Evolutionary conservation across 1,140 invertebrate species (phyloP).

Genomic region (Periplaneta americana): DNA sequence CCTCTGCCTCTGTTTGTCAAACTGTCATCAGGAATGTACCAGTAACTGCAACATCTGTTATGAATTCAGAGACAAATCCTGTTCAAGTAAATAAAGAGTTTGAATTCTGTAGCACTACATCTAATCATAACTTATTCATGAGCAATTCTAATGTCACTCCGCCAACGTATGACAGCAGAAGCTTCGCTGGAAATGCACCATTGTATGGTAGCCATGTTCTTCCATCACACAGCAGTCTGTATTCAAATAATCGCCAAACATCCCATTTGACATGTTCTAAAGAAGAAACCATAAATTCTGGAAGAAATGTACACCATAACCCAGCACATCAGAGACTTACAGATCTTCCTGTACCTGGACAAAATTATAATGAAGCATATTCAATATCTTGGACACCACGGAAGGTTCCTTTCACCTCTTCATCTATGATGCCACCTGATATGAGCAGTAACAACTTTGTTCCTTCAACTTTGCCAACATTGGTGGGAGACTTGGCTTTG

Average conservation of each 20-base stretch:
- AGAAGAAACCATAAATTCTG: background rate
- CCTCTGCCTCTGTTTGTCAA: background rate
- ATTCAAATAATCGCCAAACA: background rate
- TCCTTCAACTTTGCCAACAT: slow-evolving; percentile 46
- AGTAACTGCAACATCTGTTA: background rate
- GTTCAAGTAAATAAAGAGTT: background rate
- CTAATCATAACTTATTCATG: background rate
- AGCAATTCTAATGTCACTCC: background rate
- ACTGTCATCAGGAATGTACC: background rate
- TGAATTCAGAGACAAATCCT: background rate
- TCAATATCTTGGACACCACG: slow-evolving; percentile 7
- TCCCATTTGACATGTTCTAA: background rate
- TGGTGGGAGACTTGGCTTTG: slow-evolving; percentile 52
- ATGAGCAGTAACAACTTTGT: slow-evolving; percentile 28
- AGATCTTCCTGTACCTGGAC: background rate
- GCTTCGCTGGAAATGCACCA: background rate
- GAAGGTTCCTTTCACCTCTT: slow-evolving; percentile 3
- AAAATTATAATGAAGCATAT: slow-evolving; percentile 10
- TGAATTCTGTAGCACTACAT: background rate
- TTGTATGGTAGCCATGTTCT: background rate
- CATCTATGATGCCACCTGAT: background rate
- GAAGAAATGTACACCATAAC: background rate
- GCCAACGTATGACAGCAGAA: background rate
- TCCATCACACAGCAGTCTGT: background rate
- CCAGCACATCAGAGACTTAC: background rate